phyloP scores from a whole-genome alignment of 2,888 invertebrate species.

The Dasypogon diadema region DNA sequence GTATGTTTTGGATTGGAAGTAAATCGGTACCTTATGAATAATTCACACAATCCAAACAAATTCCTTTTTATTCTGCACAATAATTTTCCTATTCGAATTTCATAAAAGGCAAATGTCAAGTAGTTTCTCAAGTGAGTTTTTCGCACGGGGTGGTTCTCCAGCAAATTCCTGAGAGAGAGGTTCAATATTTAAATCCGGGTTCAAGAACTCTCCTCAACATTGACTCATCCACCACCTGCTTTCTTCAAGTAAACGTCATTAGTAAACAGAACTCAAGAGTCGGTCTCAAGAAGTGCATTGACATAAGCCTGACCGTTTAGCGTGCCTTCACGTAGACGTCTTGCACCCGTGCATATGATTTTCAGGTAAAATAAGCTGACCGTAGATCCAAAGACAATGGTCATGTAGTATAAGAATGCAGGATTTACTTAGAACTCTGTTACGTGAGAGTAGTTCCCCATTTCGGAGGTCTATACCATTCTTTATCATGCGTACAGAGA shows the following conservation, averaged over 20 bases:
- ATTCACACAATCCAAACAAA: no score
- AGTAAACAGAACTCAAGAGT: conserved; percentile 32
- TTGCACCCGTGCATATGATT: conserved; percentile 56
- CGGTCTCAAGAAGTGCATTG: conserved; percentile 54
- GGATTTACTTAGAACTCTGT: conserved; percentile 54
- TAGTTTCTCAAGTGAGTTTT: neutral
- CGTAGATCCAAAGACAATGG: conserved; percentile 48
- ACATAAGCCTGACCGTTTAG: conserved; percentile 50
- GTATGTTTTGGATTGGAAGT: no score
- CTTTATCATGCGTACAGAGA: neutral
- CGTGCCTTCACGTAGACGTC: conserved; percentile 55
- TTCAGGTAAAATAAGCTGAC: conserved; percentile 39
- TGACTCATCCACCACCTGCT: conserved; percentile 52
- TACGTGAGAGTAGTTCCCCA: conserved; percentile 55
- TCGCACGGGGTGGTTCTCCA: neutral
- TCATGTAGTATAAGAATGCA: conserved; percentile 51
- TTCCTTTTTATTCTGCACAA: no score
- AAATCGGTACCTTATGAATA: no score
- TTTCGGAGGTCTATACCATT: conserved; percentile 52
- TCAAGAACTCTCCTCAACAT: conserved; percentile 37
- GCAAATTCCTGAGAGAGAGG: neutral
- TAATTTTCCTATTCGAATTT: no score
- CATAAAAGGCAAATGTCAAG: no score
- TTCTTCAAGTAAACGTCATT: conserved; percentile 46
- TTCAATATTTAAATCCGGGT: conserved; percentile 53